A percentile compares a stretch with the other conserved stretches of the same genome.
Evolutionary conservation across 2,888 invertebrate species (phyloP).

Genomic region (Schizotus pectinicornis): DNA sequence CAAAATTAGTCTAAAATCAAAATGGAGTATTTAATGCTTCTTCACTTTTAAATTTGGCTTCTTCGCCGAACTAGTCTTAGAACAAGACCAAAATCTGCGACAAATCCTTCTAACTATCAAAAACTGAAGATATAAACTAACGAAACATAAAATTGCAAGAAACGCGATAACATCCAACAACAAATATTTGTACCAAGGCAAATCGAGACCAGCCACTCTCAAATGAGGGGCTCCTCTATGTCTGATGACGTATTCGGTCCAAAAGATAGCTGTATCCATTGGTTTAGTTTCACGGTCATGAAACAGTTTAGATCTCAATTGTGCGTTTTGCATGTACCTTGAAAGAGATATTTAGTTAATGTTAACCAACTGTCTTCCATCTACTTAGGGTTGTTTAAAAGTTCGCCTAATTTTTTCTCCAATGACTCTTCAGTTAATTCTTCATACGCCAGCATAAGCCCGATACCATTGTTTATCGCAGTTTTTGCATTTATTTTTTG

Average conservation of each 20-base stretch:
- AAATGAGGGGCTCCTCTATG: slow-evolving; percentile 37
- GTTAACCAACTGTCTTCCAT: neutral
- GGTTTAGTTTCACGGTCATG: slow-evolving; percentile 32
- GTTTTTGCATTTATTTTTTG: slow-evolving; percentile 18
- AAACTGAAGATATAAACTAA: neutral
- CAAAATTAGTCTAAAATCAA: no score
- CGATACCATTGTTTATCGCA: slow-evolving; percentile 1
- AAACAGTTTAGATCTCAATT: slow-evolving; percentile 22
- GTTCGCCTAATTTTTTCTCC: neutral
- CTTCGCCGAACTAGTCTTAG: no score
- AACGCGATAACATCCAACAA: slow-evolving; percentile 19
- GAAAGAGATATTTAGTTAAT: neutral
- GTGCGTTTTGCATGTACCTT: slow-evolving; percentile 35
- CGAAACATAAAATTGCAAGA: neutral
- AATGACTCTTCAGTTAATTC: slow-evolving; percentile 12
- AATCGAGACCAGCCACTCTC: slow-evolving; percentile 17
- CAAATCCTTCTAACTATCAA: neutral
- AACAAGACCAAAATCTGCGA: neutral
- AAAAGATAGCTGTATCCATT: slow-evolving; percentile 35
- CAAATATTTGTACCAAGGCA: slow-evolving; percentile 26
- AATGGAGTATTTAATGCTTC: no score
- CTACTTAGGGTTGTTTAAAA: slow-evolving; percentile 15
- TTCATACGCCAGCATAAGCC: slow-evolving; percentile 2
- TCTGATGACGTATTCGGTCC: slow-evolving; percentile 34
- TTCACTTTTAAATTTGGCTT: no score